A percentile compares a stretch with the other conserved stretches of the same genome.
Evolutionary conservation across 2,113 vertebrate genomes (phyloP).

Genomic region (Echinops telfairi): DNA sequence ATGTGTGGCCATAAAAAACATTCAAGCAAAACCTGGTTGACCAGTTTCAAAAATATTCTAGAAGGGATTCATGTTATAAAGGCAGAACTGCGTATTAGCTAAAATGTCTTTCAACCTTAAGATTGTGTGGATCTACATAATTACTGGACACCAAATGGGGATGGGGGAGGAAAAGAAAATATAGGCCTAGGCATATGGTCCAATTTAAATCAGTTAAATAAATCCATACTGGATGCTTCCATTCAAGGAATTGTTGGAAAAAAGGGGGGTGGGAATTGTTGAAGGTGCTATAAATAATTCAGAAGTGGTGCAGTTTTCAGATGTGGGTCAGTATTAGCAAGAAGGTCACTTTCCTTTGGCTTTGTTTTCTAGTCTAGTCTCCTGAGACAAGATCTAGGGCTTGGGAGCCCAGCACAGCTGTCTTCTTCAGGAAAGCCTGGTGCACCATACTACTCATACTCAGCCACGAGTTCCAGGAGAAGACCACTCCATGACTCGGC

Average conservation of each 20-base stretch:
- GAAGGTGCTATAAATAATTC: slow-evolving; percentile 11
- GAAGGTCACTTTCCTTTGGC: slow-evolving; percentile 61
- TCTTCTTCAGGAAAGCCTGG: slow-evolving; percentile 93
- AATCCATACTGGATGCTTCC: not conserved
- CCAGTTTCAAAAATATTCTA: slow-evolving; percentile 36
- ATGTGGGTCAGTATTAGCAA: not conserved
- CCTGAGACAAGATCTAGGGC: slow-evolving; percentile 91
- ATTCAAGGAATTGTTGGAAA: slow-evolving; percentile 2
- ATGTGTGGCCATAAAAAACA: slow-evolving; percentile 20
- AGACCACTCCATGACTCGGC: slow-evolving; percentile 93
- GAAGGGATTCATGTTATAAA: not conserved
- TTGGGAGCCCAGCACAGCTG: slow-evolving; percentile 92
- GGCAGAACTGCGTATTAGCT: not conserved
- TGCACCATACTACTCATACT: slow-evolving; percentile 93
- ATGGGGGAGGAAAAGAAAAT: not conserved
- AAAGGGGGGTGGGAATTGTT: not conserved
- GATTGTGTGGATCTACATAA: not conserved
- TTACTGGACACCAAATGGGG: not conserved
- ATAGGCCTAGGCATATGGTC: not conserved
- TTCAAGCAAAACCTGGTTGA: slow-evolving; percentile 18
- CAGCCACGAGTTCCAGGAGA: slow-evolving; percentile 93
- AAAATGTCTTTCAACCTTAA: not conserved
- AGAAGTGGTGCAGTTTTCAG: slow-evolving; percentile 8
- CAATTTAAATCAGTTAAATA: not conserved
- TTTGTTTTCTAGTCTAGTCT: slow-evolving; percentile 90